Evolutionary conservation across 2,113 vertebrate genomes (phyloP), one percentile per base, ranked within the genome.

Genomic region (Toxostoma redivivum): DNA sequence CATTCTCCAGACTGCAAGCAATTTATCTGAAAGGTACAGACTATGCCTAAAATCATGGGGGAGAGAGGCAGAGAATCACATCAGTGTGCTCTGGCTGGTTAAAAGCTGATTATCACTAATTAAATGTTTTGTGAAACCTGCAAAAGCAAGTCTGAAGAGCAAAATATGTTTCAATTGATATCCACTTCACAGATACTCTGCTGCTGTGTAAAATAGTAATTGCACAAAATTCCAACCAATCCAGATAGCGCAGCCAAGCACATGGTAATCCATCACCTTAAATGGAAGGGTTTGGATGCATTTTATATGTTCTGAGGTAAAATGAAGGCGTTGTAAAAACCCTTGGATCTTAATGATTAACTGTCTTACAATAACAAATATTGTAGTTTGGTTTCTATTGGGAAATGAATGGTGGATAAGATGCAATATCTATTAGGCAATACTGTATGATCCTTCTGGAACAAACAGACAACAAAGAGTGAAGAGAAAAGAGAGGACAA

Each of bases 11-110:
- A 72, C 79, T 61, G 82, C 58, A 24, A 84, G 50, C 25, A 57
- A 86, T 86, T 97, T 97, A 96, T 97, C 95, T 95, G 93, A 84
- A 28, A 48, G 92, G 23, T 69, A 38, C 95, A 96, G 93, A 81
- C 67, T 40, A 82, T 78, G 45, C 64, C 86, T 90, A 86, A 61
- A 90, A 37, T 76, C 72, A 69, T 42, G 65, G 73, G 57, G 69
- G 42, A 78, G 60, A 77, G 81, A 86, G 57, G 62, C 42, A 85
- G 61, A 90, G 88, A 92, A 88, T 61, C 80, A 38, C 95, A 93
- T 79, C 88, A 78, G 88, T 42, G 38, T 90, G 88, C 83, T 92
- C 82, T 88, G 92, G 60, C 90, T 97, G 85, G 60, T 86, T 93
- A 88, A 88, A 94, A 90, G 85, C 95, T 74, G 90, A 94, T 93